A percentile compares a stretch with the other conserved stretches of the same genome.
These are phyloP conservation scores for Pangasius mekongensis DNA, from an alignment of 2,797 vertebrate genomes.

Conservation along the genomic window DNA sequence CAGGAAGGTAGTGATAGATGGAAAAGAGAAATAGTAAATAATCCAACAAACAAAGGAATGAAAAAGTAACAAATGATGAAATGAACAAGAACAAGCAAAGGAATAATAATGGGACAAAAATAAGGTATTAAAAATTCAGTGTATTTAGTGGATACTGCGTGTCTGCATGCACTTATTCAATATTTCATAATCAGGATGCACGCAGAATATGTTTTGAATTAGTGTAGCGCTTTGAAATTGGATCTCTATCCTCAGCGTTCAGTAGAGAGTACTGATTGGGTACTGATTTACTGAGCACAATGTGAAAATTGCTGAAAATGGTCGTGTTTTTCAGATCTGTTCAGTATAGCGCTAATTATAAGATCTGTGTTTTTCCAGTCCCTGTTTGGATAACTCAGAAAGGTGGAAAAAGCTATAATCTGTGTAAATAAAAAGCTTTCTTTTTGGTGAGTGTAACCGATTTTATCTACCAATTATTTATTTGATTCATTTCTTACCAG, in stretches of 20 bases:
- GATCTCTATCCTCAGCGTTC: not conserved
- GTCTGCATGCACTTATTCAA: conserved; percentile 6
- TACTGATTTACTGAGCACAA: conserved; percentile 1
- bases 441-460: not conserved
- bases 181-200: conserved; percentile 6
- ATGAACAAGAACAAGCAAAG: not conserved
- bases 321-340: not conserved
- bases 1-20: not conserved
- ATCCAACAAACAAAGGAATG: not conserved
- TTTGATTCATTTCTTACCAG: not conserved
- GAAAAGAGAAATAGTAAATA: not conserved
- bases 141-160: not conserved
- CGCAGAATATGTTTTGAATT: not conserved
- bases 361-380: not conserved
- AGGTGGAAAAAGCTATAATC: not conserved
- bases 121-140: not conserved
- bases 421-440: not conserved
- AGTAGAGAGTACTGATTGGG: not conserved
- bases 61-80: conserved; percentile 5
- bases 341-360: conserved; percentile 10
- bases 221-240: not conserved
- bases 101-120: conserved; percentile 4
- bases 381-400: conserved; percentile 9
- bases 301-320: conserved; percentile 3
- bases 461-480: not conserved